Evolutionary conservation across 1,140 invertebrate species (phyloP), one percentile per base, ranked within the genome.

Genomic region (Bombus huntii): DNA sequence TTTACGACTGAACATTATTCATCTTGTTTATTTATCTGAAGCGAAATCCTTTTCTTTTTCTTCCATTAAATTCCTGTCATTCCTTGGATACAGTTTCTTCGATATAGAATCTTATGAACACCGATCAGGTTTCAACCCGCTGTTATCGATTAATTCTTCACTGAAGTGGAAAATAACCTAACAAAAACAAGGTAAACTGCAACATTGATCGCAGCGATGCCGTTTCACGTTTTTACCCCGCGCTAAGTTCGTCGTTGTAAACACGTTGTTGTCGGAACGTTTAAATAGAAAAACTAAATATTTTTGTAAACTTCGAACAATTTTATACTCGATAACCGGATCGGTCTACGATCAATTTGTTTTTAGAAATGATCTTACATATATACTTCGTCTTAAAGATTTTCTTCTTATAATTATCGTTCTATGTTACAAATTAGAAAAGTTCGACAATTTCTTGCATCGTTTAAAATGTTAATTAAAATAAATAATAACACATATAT

Each of bases 111-210:
- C 15, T 1, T 18, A 8, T 2, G 42, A 79, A 47, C 6, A 22
- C 6, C 47, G 25, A 31, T n/a, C 42, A 1, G 0, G 13, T 10
- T 4, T 8, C 6, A 53, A 22, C 47, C 47, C 18, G 47, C 47
- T 22, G 47, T 81, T 72, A 81, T 72, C 68, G 31, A 81, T 70
- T 12, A 47, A 72, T 72, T 72, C 18, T 37, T 72, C 34, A 59
- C 39, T 31, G 68, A 81, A n/a, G 47, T 42, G 47, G 47, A 53
- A 53, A 53, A 53, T 53, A 53, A 53, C 15, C 39, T 3, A 44
- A 70, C 31, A 10, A 70, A 71, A 25, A 31, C 66, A 22, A 68
- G 71, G 72, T 31, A 53, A 18, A 81, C 39, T 53, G 47, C 68
- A 72, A 28, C 10, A 57, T 39, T 8, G 47, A 18, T 53, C 47